phyloP scores from a whole-genome alignment of 2,888 invertebrate genomes.

The Lypha dubia region DNA sequence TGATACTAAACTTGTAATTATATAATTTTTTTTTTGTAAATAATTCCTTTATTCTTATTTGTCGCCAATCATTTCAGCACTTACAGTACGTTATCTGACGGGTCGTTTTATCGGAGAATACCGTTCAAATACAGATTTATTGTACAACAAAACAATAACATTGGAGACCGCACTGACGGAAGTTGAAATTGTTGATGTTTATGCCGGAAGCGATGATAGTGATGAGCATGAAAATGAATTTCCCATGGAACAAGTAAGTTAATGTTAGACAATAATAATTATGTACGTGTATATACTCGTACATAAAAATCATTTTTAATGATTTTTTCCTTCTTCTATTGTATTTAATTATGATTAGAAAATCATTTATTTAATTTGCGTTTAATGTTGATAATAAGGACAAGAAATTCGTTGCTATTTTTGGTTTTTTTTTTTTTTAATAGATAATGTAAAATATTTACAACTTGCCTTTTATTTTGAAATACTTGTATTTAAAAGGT shows the following conservation, averaged over 20 bases:
- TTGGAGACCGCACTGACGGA: slow-evolving; percentile 87
- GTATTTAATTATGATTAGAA: slow-evolving; percentile 20
- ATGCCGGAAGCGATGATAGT: slow-evolving; percentile 85
- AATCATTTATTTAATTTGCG: not conserved
- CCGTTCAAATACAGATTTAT: slow-evolving; percentile 91
- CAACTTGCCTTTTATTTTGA: not conserved
- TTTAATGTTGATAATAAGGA: not conserved
- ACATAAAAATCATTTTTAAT: not conserved
- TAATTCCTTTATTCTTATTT: not conserved
- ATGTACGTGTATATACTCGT: too few relatives aligned
- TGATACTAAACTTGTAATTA: too few relatives aligned
- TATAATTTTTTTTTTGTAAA: slow-evolving; percentile 6
- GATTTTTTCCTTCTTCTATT: not conserved
- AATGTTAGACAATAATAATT: not conserved
- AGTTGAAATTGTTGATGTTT: slow-evolving; percentile 91
- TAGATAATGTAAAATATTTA: not conserved
- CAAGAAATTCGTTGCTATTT: not conserved
- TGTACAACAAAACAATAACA: slow-evolving; percentile 89
- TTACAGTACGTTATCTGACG: slow-evolving; percentile 91
- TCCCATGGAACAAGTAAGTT: slow-evolving; percentile 85
- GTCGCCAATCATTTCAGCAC: slow-evolving; percentile 86
- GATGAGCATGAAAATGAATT: slow-evolving; percentile 84
- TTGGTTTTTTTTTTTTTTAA: not conserved
- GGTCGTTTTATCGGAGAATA: slow-evolving; percentile 92
- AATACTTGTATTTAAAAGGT: slow-evolving; percentile 50